Evolutionary conservation across 2,797 vertebrate genomes (phyloP).

Genomic region (Sylvia borin): DNA sequence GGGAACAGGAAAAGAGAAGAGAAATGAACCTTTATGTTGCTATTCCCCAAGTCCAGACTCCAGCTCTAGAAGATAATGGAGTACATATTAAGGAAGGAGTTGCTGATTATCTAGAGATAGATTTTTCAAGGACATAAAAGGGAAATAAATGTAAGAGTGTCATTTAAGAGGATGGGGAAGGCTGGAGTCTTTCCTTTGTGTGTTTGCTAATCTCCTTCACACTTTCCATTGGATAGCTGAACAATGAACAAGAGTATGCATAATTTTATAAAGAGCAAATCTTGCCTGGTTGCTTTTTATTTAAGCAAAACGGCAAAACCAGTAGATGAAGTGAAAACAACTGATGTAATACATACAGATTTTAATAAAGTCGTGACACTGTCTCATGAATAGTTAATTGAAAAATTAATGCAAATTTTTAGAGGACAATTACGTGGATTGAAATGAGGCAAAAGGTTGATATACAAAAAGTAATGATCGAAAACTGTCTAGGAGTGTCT

Average conservation of each 20-base stretch:
- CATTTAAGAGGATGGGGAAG: neutral
- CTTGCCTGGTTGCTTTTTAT: conserved; percentile 42
- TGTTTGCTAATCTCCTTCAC: neutral
- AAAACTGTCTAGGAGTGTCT: neutral
- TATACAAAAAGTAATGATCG: neutral
- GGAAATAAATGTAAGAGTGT: conserved; percentile 3
- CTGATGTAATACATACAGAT: neutral
- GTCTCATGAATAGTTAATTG: conserved; percentile 39
- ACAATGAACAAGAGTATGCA: conserved; percentile 3
- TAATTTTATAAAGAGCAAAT: conserved; percentile 15
- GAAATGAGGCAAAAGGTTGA: neutral
- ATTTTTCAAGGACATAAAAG: conserved; percentile 20
- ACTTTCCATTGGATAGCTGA: neutral
- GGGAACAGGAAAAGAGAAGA: neutral
- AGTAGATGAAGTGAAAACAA: conserved; percentile 25
- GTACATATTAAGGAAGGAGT: neutral
- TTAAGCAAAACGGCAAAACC: conserved; percentile 23
- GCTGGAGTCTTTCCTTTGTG: neutral
- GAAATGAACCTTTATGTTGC: neutral
- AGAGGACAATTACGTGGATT: neutral
- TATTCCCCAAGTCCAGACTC: neutral
- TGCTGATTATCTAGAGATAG: neutral
- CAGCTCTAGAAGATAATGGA: neutral
- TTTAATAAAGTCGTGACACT: conserved; percentile 34
- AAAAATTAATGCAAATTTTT: conserved; percentile 19